These are phyloP conservation scores for Epizoanthus ramosus DNA, from an alignment of 92 coral and sea anemone species.

Conservation along the genomic window DNA sequence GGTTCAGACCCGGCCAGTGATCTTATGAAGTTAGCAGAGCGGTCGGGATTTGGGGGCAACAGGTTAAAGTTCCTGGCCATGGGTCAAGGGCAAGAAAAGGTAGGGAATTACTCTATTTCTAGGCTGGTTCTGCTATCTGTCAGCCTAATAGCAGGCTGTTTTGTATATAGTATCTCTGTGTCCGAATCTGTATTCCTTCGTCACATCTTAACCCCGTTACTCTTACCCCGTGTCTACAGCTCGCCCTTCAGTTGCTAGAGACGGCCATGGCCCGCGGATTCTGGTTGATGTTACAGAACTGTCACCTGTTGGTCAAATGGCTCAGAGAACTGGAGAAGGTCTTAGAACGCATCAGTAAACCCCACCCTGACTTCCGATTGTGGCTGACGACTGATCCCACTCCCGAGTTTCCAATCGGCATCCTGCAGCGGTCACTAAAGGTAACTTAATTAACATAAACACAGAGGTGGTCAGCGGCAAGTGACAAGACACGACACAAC, in stretches of 20 bases:
- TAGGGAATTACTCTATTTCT: background rate
- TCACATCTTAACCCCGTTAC: background rate
- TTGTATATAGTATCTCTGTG: no score
- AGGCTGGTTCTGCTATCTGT: no score
- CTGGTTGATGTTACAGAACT: constrained; percentile 99
- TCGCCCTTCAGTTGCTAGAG: constrained; percentile 97
- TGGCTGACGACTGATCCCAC: constrained; percentile 99
- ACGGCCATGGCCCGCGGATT: constrained; percentile 99
- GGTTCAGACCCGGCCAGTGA: constrained; percentile 99
- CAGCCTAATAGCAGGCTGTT: no score
- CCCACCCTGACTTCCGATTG: constrained; percentile 97
- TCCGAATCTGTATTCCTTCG: no score
- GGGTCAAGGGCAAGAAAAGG: constrained; percentile 99
- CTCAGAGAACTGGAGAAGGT: constrained; percentile 93
- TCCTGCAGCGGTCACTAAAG: constrained; percentile 95
- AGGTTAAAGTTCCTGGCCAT: constrained; percentile 95
- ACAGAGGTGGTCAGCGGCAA: no score
- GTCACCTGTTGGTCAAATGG: constrained; percentile 97
- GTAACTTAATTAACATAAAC: constrained; percentile 32
- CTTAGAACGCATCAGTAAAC: constrained; percentile 94
- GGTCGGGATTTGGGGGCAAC: constrained; percentile 99
- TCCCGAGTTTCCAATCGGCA: constrained; percentile 98
- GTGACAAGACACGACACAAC: no score
- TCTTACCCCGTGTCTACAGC: constrained; percentile 40
- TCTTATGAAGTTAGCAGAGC: constrained; percentile 98